These are phyloP conservation scores for Jordanella pulchra DNA, from an alignment of 2,797 vertebrate genomes.

Conservation along the genomic window DNA sequence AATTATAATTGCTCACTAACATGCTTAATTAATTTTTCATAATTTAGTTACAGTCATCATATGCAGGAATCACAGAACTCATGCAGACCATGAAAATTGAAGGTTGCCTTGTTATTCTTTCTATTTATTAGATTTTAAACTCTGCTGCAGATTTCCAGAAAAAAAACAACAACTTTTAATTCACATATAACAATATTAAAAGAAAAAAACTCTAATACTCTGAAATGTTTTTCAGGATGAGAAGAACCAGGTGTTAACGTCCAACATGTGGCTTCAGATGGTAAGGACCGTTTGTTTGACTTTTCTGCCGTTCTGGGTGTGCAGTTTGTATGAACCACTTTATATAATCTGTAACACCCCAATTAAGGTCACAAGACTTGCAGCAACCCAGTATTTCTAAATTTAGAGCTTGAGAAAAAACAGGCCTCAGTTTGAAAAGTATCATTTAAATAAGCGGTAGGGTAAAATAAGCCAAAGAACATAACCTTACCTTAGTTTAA, in stretches of 20 bases:
- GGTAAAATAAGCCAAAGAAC: background rate
- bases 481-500: background rate
- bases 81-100: background rate
- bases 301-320: background rate
- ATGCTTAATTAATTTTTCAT: background rate
- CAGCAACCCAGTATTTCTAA: slow-evolving; percentile 6
- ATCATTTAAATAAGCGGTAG: background rate
- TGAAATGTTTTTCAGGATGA: slow-evolving; percentile 77
- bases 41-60: background rate
- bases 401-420: background rate
- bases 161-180: background rate
- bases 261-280: slow-evolving; percentile 85
- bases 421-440: background rate
- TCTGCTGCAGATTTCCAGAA: background rate
- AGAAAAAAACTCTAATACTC: background rate
- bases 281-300: slow-evolving; percentile 61
- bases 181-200: background rate
- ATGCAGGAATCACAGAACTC: background rate
- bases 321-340: background rate
- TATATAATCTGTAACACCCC: slow-evolving; percentile 4
- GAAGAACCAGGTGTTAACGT: slow-evolving; percentile 84
- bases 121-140: background rate
- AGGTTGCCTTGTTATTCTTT: background rate
- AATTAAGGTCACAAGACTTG: background rate
- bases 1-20: background rate